Percentiles rank a stretch among this genome's conserved stretches.
Evolutionary conservation across 2,113 vertebrate genomes (phyloP).

Genomic region (Sorex fumeus): DNA sequence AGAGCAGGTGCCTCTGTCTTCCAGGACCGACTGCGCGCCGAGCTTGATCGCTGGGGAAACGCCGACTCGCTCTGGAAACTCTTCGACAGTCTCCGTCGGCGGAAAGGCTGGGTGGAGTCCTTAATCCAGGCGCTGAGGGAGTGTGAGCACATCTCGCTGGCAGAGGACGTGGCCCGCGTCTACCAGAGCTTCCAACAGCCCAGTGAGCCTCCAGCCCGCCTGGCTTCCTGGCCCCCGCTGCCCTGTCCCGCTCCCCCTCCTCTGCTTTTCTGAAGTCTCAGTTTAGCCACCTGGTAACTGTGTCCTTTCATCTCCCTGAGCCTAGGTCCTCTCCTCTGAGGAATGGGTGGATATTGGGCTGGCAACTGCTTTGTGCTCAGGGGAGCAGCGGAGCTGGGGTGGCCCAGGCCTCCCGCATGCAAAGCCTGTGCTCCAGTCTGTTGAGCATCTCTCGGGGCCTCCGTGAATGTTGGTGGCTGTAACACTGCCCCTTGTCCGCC

Average conservation of each 20-base stretch:
- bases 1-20: conserved; percentile 51
- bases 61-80: conserved; percentile 77
- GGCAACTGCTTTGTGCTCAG: neutral
- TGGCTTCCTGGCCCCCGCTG: neutral
- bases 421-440: too few relatives aligned
- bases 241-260: neutral
- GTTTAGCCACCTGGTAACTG: neutral
- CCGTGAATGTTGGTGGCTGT: neutral
- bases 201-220: conserved; percentile 44
- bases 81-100: conserved; percentile 72
- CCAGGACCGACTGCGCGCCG: conserved; percentile 78
- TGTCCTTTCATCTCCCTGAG: neutral
- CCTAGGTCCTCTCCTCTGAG: conserved; percentile 15
- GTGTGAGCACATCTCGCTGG: conserved; percentile 63
- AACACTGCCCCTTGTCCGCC: neutral
- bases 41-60: conserved; percentile 64
- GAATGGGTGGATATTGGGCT: neutral
- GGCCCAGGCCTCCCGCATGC: too few relatives aligned
- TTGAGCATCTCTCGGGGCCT: neutral
- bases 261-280: neutral
- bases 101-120: conserved; percentile 67
- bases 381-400: neutral
- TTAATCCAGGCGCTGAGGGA: conserved; percentile 46
- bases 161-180: conserved; percentile 55
- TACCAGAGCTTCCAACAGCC: conserved; percentile 55